These are phyloP conservation scores for Megamerina dolium DNA, from an alignment of 2,888 invertebrate species.

Conservation along the genomic window DNA sequence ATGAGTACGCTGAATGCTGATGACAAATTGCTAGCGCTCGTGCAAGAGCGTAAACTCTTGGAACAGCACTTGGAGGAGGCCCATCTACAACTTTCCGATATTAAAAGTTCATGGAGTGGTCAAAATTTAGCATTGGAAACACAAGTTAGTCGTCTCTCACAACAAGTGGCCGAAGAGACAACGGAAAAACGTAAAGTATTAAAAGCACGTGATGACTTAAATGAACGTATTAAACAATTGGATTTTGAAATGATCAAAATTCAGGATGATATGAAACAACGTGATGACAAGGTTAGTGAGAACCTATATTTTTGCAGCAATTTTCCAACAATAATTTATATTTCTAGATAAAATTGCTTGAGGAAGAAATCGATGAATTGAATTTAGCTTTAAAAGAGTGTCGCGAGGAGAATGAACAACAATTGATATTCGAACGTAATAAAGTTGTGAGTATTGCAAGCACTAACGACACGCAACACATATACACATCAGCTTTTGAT, in stretches of 20 bases:
- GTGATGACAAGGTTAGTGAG: constrained; percentile 42
- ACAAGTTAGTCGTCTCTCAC: constrained; percentile 78
- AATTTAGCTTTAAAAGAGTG: constrained; percentile 58
- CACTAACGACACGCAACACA: too few relatives aligned
- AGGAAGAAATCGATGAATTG: constrained; percentile 67
- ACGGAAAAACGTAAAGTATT: constrained; percentile 71
- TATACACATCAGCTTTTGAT: too few relatives aligned
- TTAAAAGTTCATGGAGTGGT: constrained; percentile 87
- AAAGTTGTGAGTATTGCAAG: constrained; percentile 55
- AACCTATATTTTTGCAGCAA: background rate
- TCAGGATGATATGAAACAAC: constrained; percentile 37
- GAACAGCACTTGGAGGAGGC: constrained; percentile 78
- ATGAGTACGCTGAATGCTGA: constrained; percentile 41
- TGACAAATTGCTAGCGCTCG: constrained; percentile 55
- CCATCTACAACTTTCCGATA: constrained; percentile 78
- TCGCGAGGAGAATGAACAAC: constrained; percentile 53
- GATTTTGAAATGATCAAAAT: constrained; percentile 43
- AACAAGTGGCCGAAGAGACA: constrained; percentile 80
- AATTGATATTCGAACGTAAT: constrained; percentile 52
- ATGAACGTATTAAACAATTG: constrained; percentile 55
- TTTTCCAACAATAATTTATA: background rate
- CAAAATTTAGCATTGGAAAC: constrained; percentile 83
- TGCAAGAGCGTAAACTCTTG: constrained; percentile 61
- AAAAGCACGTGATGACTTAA: constrained; percentile 60
- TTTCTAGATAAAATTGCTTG: constrained; percentile 55